A percentile compares a stretch with the other conserved stretches of the same genome.
Evolutionary conservation across 2,113 vertebrate genomes (phyloP).

Genomic region (Xiphias gladius): DNA sequence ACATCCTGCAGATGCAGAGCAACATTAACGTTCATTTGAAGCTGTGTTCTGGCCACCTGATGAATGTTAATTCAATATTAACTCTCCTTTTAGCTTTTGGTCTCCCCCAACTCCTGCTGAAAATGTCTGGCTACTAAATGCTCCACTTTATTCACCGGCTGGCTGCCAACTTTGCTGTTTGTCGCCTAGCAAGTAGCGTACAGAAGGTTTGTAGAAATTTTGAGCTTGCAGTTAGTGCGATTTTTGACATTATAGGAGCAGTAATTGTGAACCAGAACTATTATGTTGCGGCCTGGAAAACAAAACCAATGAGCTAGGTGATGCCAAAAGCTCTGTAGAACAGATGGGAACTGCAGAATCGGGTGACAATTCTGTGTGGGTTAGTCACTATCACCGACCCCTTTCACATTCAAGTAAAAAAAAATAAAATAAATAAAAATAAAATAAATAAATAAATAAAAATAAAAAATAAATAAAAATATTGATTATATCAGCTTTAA

Average conservation of each 20-base stretch:
- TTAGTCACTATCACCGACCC: not conserved
- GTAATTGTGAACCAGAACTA: not conserved
- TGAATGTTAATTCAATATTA: not conserved
- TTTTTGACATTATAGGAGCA: not conserved
- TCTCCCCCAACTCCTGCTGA: not conserved
- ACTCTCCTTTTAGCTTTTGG: not conserved
- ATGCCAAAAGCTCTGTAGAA: not conserved
- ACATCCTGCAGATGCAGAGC: not conserved
- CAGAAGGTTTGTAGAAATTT: not conserved
- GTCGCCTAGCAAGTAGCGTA: not conserved
- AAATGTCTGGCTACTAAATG: not conserved
- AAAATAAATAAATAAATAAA: too few species aligned
- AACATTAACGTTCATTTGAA: too few species aligned
- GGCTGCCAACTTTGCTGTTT: not conserved
- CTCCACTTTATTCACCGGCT: not conserved
- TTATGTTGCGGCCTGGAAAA: not conserved
- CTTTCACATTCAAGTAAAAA: not conserved
- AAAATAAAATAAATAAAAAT: too few species aligned
- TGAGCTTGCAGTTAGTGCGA: not conserved
- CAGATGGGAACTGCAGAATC: not conserved
- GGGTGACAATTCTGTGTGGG: not conserved
- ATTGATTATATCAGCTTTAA: slow-evolving; percentile 5
- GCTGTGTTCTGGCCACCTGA: not conserved
- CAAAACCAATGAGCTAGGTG: not conserved
- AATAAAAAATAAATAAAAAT: too few species aligned